Evolutionary conservation across 1,140 invertebrate species (phyloP), one percentile per base, ranked within the genome.

Genomic region (Drosophila trapezifrons): DNA sequence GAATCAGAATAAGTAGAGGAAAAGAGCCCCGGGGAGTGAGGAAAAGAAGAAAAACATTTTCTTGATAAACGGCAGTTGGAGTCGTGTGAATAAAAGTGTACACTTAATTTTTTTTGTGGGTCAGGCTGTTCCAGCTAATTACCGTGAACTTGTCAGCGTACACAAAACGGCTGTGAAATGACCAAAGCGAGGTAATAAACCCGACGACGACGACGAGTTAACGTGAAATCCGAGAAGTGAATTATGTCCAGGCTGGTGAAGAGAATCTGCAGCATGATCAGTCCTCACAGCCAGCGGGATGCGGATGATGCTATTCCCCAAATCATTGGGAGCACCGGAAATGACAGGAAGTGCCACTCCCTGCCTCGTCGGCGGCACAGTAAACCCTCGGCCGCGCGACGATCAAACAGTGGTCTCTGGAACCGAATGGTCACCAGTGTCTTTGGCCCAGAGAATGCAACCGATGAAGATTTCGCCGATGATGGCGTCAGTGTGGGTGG

Each of bases 231-330:
- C 32, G n/a, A 59, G 27, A n/a, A 40, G 27, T 52, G 25, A 51
- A 73, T 73, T 63, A 86, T 86, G 82, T 87, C 83, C 37, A 78
- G 60, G 57, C 65, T 86, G 45, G 46, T 86, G 9, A 87, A 79
- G 35, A 69, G 83, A 87, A 87, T 86, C 74, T 84, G 82, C 63
- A 87, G 83, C 58, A 78, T 86, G 83, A 71, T 86, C 29, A 57
- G 64, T 42, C 29, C 74, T 4, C 58, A 66, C 29, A 45, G 65
- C 0, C 65, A 70, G 38, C 43, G 38, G 29, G 64, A 85, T 15
- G 8, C 62, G 18, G 69, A 43, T 29, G 56, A 62, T 49, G 46
- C 49, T 42, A 12, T 58, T 22, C 12, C 51, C 1, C n/a, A n/a
- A n/a, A 35, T 20, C 4, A 55, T 42, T 7, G 62, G 67, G 25